Percentiles rank a stretch among this genome's conserved stretches.
Conservation (phyloP, 1,140 invertebrate genomes). For the Cotesia glomerata region DNA sequence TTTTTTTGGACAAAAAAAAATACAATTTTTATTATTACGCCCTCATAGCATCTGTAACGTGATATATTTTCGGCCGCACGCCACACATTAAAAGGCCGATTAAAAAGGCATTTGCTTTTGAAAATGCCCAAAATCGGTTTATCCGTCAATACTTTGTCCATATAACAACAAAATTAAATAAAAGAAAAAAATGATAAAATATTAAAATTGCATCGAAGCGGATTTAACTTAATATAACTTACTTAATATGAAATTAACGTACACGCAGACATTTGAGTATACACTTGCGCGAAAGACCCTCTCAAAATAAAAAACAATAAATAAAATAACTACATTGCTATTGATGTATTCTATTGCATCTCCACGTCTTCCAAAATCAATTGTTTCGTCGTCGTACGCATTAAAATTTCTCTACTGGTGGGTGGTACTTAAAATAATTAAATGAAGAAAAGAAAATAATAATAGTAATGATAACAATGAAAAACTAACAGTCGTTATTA, state of each 20-base stretch:
- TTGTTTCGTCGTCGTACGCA: conserved; percentile 18
- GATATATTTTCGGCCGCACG: conserved; percentile 29
- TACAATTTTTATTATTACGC: too few relatives aligned
- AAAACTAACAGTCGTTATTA: not conserved
- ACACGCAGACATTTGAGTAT: not conserved
- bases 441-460: not conserved
- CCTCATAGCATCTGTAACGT: too few relatives aligned
- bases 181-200: not conserved
- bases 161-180: conserved; percentile 6
- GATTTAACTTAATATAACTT: too few relatives aligned
- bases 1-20: too few relatives aligned
- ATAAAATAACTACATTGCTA: conserved; percentile 15
- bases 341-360: conserved; percentile 26
- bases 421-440: conserved; percentile 3
- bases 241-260: not conserved
- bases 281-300: not conserved
- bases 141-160: conserved; percentile 36
- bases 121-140: conserved; percentile 39
- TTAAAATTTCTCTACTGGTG: conserved; percentile 18
- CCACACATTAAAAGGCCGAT: conserved; percentile 31
- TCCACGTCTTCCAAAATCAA: conserved; percentile 34
- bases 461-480: not conserved
- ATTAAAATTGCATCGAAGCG: not conserved
- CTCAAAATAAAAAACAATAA: conserved; percentile 9
- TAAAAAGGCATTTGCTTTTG: conserved; percentile 25